Evolutionary conservation across 2,113 vertebrate genomes (phyloP), one percentile per base, ranked within the genome.

Genomic region (Lampris incognitus): DNA sequence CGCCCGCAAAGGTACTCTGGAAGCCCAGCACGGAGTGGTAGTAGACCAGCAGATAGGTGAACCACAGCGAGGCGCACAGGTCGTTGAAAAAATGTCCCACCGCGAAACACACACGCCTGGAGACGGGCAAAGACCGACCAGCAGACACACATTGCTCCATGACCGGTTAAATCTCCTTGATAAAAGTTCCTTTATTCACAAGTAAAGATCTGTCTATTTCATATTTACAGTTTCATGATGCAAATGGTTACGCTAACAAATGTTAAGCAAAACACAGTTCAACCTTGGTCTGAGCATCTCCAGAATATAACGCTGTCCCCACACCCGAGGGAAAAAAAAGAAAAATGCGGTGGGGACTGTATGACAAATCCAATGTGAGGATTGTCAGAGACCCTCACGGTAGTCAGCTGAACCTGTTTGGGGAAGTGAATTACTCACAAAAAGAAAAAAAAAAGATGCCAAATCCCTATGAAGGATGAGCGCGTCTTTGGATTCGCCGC

Each of bases 51-150:
- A 97, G 91, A 74, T 96, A 96, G 1, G 95, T 96, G 92, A 94
- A 97, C 95, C 96, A 96, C 90, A 96, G 94, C 36, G 95, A 95
- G 0, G 95, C 95, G 88, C 95, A 96, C 66, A 96, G 88, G 83
- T 96, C 96, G 76, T 97, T 97, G 1, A 96, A 92, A 85, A 96
- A 95, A 76, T 95, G 95, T 1, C 95, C 96, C 44, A 86, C 91
- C 0, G 95, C 86, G 72, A 91, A 96, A 88, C 93, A 92, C 41
- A 96, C 9, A 42, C 95, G 89, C 62, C 84, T 76, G 54, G 38
- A 76, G 51, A 91, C 41, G 0, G 93, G 68, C 50, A 96, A 69
- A 46, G 79, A 67, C 3, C 72, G 57, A 49, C 10, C 77, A 13
- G 81, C 4, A 4, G 74, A 39, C 69, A 91, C 78, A 80, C 42